Conservation (phyloP, 1,140 invertebrate species). For the Aethina tumida region DNA sequence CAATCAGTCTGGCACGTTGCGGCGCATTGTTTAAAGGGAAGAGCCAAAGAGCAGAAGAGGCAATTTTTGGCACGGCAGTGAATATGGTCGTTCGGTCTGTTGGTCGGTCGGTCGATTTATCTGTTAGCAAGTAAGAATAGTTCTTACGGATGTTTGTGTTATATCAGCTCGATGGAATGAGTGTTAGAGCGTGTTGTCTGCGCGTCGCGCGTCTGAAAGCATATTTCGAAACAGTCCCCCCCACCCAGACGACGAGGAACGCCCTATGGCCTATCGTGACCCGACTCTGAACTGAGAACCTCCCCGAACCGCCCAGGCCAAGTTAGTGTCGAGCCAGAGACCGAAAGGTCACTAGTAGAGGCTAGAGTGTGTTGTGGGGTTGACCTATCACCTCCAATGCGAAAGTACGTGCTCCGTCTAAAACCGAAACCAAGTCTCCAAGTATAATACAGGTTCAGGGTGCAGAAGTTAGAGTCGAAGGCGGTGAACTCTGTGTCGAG, state of each 20-base stretch:
- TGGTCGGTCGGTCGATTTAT: too few species aligned
- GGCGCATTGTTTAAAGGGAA: too few species aligned
- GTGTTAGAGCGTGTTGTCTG: constrained; percentile 17
- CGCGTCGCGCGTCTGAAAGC: not conserved
- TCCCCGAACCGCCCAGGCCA: constrained; percentile 36
- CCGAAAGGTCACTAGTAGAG: constrained; percentile 38
- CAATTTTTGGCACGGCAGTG: too few species aligned
- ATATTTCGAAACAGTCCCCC: too few species aligned
- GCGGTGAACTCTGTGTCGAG: constrained; percentile 18
- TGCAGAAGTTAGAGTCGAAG: constrained; percentile 16
- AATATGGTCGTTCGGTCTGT: too few species aligned
- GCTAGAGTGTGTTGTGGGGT: constrained; percentile 36
- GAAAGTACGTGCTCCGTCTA: constrained; percentile 28
- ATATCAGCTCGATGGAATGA: too few species aligned
- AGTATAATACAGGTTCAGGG: constrained; percentile 15
- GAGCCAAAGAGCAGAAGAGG: too few species aligned
- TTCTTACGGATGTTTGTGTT: too few species aligned
- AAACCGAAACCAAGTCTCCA: constrained; percentile 7
- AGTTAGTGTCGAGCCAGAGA: constrained; percentile 35
- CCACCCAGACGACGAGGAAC: constrained; percentile 23
- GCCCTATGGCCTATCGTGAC: constrained; percentile 36
- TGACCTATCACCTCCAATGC: constrained; percentile 36
- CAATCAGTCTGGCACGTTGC: too few species aligned
- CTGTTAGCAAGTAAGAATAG: too few species aligned
- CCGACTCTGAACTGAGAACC: constrained; percentile 34